Percentiles rank a stretch among this genome's conserved stretches.
phyloP scores from a whole-genome alignment of 2,797 vertebrate species.

The Etheostoma nigrum region DNA sequence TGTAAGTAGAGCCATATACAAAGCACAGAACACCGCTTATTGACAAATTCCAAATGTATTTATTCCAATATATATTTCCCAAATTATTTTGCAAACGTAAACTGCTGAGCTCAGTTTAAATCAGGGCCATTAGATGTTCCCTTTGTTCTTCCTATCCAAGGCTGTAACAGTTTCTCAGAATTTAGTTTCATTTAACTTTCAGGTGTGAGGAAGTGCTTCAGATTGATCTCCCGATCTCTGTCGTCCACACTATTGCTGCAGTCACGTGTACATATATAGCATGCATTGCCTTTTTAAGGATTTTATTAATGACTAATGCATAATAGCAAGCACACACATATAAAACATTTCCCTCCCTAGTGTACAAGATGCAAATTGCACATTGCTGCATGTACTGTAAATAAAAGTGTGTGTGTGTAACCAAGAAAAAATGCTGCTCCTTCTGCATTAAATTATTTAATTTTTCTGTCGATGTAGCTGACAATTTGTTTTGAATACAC shows the following conservation, averaged over 20 bases:
- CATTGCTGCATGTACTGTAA: constrained; percentile 14
- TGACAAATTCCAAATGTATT: constrained; percentile 48
- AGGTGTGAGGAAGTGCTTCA: constrained; percentile 27
- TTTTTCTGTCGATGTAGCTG: background rate
- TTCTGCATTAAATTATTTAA: constrained; percentile 8
- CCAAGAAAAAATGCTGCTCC: constrained; percentile 9
- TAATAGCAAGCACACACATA: background rate
- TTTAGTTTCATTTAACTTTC: constrained; percentile 45
- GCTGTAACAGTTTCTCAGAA: constrained; percentile 27
- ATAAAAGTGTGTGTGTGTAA: constrained; percentile 17
- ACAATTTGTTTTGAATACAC: constrained; percentile 1
- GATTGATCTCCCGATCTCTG: constrained; percentile 2
- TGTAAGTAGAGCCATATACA: constrained; percentile 43
- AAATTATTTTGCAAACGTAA: constrained; percentile 28
- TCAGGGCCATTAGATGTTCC: constrained; percentile 40
- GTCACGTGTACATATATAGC: background rate
- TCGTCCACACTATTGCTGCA: background rate
- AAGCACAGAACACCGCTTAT: constrained; percentile 14
- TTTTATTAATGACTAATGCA: constrained; percentile 3
- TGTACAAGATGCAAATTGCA: constrained; percentile 5
- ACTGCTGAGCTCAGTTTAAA: constrained; percentile 52
- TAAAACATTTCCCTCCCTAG: background rate
- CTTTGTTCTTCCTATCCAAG: constrained; percentile 26
- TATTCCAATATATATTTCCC: constrained; percentile 49
- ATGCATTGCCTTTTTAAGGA: background rate